These are phyloP conservation scores for Trilocha varians DNA, from an alignment of 2,888 invertebrate species.

Conservation along the genomic window DNA sequence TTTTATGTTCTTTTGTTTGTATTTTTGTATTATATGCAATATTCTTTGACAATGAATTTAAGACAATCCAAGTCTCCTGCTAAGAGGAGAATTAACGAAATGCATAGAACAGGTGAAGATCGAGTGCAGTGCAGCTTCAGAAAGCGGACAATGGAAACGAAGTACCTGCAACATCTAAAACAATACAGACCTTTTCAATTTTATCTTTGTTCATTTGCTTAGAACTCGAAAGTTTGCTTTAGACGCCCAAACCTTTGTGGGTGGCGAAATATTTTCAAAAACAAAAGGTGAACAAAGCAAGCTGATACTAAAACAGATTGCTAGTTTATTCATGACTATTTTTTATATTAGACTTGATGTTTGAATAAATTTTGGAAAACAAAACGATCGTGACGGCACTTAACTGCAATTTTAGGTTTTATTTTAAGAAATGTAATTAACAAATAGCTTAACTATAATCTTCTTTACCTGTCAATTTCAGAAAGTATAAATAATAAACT, in stretches of 20 bases:
- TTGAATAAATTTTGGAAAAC: too few relatives aligned
- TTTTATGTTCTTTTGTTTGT: conserved; percentile 42
- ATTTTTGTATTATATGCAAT: conserved; percentile 29
- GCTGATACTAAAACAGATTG: conserved; percentile 39
- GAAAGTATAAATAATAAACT: too few relatives aligned
- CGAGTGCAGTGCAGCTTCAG: conserved; percentile 21
- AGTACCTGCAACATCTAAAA: conserved; percentile 48
- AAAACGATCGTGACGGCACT: conserved; percentile 56
- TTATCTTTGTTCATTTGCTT: conserved; percentile 30
- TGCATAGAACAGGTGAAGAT: conserved; percentile 43
- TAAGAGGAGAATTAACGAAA: conserved; percentile 31
- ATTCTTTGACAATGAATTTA: conserved; percentile 25
- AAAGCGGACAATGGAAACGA: conserved; percentile 3
- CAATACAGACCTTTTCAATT: conserved; percentile 33
- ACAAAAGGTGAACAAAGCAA: conserved; percentile 4
- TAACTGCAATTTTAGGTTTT: background rate
- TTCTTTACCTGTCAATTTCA: too few relatives aligned
- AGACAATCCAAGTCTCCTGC: conserved; percentile 34
- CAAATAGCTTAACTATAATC: too few relatives aligned
- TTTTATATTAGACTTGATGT: conserved; percentile 9
- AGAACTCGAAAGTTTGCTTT: conserved; percentile 17
- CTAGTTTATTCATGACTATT: conserved; percentile 25
- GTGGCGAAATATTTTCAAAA: conserved; percentile 27
- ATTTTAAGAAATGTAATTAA: too few relatives aligned
- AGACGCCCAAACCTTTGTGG: conserved; percentile 35